phyloP scores from a whole-genome alignment of 2,888 invertebrate species.

The Xylocampa areola region DNA sequence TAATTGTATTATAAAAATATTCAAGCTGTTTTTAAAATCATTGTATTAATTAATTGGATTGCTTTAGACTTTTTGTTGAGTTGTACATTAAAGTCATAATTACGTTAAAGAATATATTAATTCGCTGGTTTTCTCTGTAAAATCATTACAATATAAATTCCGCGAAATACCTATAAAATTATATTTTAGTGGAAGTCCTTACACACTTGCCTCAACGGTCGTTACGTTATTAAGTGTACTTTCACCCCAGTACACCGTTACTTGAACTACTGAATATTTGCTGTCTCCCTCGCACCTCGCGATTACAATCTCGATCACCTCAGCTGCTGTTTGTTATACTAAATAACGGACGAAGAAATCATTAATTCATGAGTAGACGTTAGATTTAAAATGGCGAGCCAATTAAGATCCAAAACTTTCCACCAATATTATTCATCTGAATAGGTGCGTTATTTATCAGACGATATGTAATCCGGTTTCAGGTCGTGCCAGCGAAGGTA shows the following conservation, averaged over 20 bases:
- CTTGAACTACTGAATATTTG: conserved; percentile 67
- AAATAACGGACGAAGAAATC: conserved; percentile 42
- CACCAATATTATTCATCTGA: conserved; percentile 7
- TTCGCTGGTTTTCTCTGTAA: no score
- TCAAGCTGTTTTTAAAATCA: conserved; percentile 12
- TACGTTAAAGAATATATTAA: no score
- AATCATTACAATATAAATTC: no score
- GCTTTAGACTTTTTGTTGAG: background rate
- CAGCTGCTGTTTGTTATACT: conserved; percentile 68
- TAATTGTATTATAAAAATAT: conserved; percentile 44
- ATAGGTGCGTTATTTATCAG: no score
- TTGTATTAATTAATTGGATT: background rate
- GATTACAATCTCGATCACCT: conserved; percentile 72
- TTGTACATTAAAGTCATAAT: background rate
- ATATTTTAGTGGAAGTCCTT: conserved; percentile 63
- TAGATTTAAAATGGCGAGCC: conserved; percentile 9
- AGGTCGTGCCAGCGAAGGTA: conserved; percentile 31
- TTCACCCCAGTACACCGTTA: conserved; percentile 84
- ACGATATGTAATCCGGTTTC: conserved; percentile 31
- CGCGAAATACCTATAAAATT: no score
- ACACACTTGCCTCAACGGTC: conserved; percentile 63
- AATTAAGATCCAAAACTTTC: conserved; percentile 3
- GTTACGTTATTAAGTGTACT: conserved; percentile 79
- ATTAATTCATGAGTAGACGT: conserved; percentile 16
- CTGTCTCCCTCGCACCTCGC: conserved; percentile 63